Percentiles rank a stretch among this genome's conserved stretches.
Conservation (phyloP, 2,113 vertebrate genomes). For the Choloepus hoffmanni region DNA sequence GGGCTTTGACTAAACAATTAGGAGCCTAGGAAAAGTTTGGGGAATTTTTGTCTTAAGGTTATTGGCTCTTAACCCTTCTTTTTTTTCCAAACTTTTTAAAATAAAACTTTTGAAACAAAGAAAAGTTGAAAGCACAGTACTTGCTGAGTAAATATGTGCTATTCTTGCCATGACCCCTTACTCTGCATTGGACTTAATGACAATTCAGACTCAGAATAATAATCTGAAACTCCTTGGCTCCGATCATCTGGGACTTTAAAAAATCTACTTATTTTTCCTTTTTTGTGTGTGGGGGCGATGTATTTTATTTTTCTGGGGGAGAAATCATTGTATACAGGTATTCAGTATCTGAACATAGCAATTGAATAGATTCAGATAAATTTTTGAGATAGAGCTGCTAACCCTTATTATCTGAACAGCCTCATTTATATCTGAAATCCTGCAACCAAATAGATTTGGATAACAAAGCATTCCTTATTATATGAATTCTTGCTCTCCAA, state of each 20-base stretch:
- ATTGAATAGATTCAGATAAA: not conserved
- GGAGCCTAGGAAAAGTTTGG: conserved; percentile 58
- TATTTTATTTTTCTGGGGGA: not conserved
- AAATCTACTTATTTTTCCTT: not conserved
- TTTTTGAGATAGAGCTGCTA: not conserved
- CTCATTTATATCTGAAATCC: not conserved
- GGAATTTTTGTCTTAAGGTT: conserved; percentile 51
- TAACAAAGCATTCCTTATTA: not conserved
- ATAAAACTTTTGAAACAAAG: not conserved
- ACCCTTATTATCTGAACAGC: not conserved
- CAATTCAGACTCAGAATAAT: conserved; percentile 22
- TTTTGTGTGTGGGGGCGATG: not conserved
- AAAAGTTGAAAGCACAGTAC: not conserved
- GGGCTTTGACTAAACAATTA: not conserved
- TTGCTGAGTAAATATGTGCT: not conserved
- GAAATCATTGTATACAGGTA: not conserved
- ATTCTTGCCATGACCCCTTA: not conserved
- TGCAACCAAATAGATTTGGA: not conserved
- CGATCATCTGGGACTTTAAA: not conserved
- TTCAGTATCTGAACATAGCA: conserved; percentile 5
- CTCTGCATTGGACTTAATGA: not conserved
- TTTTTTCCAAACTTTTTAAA: not conserved
- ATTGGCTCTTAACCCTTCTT: not conserved
- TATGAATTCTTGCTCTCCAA: conserved; percentile 17
- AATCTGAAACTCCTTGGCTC: not conserved